Percentiles rank a stretch among this genome's conserved stretches.
Evolutionary conservation across 2,797 vertebrate species (phyloP).

Genomic region (Enteromius viviparus): DNA sequence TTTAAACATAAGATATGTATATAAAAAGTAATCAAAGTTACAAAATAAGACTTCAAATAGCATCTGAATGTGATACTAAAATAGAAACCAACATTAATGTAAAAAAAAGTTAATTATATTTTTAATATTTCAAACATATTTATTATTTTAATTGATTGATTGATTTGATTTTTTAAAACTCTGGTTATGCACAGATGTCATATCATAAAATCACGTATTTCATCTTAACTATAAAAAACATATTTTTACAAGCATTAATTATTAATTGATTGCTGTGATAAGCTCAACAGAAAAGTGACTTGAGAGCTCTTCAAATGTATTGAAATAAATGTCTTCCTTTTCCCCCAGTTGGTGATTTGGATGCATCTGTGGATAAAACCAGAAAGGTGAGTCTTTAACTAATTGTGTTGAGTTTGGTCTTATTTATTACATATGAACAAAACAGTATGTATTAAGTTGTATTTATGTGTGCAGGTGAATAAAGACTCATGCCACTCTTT

Average conservation of each 20-base stretch:
- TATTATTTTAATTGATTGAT: background rate
- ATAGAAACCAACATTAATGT: background rate
- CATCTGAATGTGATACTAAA: background rate
- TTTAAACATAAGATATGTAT: background rate
- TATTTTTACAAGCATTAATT: background rate
- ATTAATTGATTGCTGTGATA: constrained; percentile 3
- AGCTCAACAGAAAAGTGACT: background rate
- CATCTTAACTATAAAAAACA: background rate
- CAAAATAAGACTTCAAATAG: background rate
- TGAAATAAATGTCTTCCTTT: background rate
- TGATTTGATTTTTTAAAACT: too few relatives aligned
- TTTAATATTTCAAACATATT: background rate
- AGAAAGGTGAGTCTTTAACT: constrained; percentile 72
- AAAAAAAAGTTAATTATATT: background rate
- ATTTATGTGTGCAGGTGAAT: constrained; percentile 66
- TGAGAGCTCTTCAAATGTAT: background rate
- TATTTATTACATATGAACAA: constrained; percentile 28
- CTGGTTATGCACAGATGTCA: too few relatives aligned
- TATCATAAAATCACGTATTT: background rate
- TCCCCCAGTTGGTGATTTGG: constrained; percentile 67
- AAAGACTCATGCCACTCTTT: constrained; percentile 69
- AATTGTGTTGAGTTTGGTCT: background rate
- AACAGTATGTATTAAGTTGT: constrained; percentile 10
- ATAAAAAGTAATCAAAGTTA: background rate
- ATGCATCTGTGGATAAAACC: constrained; percentile 66